Evolutionary conservation across 2,113 vertebrate genomes (phyloP).

Genomic region (Pseudolaguvia tuberculata): DNA sequence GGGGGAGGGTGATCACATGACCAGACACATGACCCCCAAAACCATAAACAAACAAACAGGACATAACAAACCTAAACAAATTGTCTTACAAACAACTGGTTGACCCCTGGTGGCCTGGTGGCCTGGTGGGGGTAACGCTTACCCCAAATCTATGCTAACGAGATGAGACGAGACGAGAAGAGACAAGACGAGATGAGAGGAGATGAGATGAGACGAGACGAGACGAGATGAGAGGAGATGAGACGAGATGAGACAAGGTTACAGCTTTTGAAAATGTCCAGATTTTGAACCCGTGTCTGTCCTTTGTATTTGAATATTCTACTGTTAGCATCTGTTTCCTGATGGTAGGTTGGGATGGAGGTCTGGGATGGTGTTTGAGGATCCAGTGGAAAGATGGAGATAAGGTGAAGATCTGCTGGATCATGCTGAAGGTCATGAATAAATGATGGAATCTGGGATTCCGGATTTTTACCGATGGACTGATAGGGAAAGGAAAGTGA

Average conservation of each 20-base stretch:
- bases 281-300: constrained; percentile 57
- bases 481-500: background rate
- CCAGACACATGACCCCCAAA: too few species aligned
- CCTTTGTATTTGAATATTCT: constrained; percentile 58
- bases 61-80: too few species aligned
- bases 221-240: constrained; percentile 56
- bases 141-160: too few species aligned
- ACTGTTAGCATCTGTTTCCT: constrained; percentile 54
- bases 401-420: constrained; percentile 43
- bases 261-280: constrained; percentile 53
- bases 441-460: constrained; percentile 11
- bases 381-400: constrained; percentile 47
- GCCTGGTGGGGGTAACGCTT: too few species aligned
- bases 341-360: constrained; percentile 49
- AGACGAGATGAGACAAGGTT: constrained; percentile 58
- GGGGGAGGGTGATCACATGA: too few species aligned
- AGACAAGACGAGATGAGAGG: constrained; percentile 58
- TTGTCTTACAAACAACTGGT: too few species aligned
- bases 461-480: background rate
- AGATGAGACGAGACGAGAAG: constrained; percentile 40
- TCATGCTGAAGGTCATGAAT: constrained; percentile 12
- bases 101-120: too few species aligned
- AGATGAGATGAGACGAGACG: constrained; percentile 60
- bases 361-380: constrained; percentile 57
- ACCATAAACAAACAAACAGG: too few species aligned